Conservation (phyloP, 1,140 invertebrate genomes). For the Ooceraea biroi region DNA sequence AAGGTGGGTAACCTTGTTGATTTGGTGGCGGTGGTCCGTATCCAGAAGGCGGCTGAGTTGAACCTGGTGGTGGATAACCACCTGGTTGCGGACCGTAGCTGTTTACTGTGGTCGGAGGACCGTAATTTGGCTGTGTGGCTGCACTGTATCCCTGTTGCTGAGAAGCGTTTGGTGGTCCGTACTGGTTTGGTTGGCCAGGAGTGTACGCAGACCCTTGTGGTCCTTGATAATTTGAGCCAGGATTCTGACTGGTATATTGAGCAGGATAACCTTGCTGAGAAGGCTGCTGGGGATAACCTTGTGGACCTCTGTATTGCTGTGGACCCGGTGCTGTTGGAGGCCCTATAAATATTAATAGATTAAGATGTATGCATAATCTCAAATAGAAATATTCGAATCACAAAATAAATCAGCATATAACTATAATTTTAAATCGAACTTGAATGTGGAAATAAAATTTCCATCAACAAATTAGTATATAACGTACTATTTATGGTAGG, state of each 20-base stretch:
- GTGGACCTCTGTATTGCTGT: conserved; percentile 86
- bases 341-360: conserved; percentile 67
- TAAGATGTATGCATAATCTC: not conserved
- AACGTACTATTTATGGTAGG: conserved; percentile 82
- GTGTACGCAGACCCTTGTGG: conserved; percentile 83
- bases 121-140: conserved; percentile 82
- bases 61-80: conserved; percentile 82
- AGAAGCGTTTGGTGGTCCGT: conserved; percentile 81
- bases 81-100: conserved; percentile 84
- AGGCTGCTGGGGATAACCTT: conserved; percentile 87
- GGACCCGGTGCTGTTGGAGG: conserved; percentile 82
- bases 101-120: conserved; percentile 83
- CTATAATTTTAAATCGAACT: not conserved
- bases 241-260: conserved; percentile 85
- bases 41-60: conserved; percentile 80
- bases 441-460: conserved; percentile 14
- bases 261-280: conserved; percentile 87
- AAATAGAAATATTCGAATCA: not conserved
- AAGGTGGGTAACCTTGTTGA: conserved; percentile 83
- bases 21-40: conserved; percentile 85
- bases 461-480: not conserved
- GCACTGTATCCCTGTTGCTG: conserved; percentile 82
- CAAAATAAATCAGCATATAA: not conserved
- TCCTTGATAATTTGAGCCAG: conserved; percentile 82
- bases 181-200: conserved; percentile 83